Evolutionary conservation across 2,113 vertebrate genomes (phyloP), one percentile per base, ranked within the genome.

Genomic region (Dipodomys ordii): DNA sequence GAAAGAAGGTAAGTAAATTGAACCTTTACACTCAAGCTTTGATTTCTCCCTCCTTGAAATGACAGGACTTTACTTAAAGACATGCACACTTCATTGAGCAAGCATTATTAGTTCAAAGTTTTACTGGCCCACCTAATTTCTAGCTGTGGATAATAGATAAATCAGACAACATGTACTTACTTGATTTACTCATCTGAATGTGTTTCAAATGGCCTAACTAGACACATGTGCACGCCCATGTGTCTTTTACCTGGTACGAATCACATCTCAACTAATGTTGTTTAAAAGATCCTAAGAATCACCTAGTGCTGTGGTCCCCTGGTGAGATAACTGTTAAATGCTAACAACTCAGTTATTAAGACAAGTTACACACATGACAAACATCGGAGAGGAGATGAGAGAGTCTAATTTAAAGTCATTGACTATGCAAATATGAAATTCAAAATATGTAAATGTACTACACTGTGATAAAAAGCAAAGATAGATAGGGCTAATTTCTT

Each of bases 391-490:
- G 64, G 71, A 77, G 89, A 95, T 23, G 83, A 35, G 46, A 89
- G 27, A 84, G 57, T 89, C 94, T 96, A 88, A 95, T 72, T 96
- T 96, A 91, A 98, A 97, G 97, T 95, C 97, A 92, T 96, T 91
- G 68, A 88, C 88, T 97, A 96, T 87, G 86, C 68, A 96, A 97
- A 97, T 92, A 23, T 49, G 88, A 97, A 97, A 96, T 89, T 87
- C 91, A 92, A 93, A 96, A 97, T 97, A 97, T 86, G 90, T 73
- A 97, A 98, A 97, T 96, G 95, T 0, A 20, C 64, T 88, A 92
- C 94, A 85, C 69, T 79, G 19, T 81, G 93, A 96, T 97, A 96
- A 97, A 97, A 97, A 96, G 84, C 91, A 91, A 97, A 92, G 81
- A 82, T 94, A 93, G 86, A 95, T 8, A 7, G 93, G 71, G 62